phyloP scores from a whole-genome alignment of 1,140 invertebrate genomes.

The Chironomus tepperi region DNA sequence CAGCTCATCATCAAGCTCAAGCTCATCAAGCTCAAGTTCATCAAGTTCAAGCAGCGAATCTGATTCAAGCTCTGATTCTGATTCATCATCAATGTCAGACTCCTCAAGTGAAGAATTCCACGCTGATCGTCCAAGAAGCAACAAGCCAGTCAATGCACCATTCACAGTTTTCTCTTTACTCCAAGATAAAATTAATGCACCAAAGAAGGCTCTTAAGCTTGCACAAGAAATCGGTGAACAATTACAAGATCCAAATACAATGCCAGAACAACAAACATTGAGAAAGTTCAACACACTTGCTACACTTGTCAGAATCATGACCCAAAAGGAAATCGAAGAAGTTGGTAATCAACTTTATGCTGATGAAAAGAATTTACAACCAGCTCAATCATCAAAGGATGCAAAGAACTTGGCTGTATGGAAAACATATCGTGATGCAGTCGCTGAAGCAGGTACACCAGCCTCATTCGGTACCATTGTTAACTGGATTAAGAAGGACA shows the following conservation, averaged over 20 bases:
- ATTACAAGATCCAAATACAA: constrained; percentile 47
- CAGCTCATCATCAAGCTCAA: not conserved
- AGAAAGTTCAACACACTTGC: constrained; percentile 53
- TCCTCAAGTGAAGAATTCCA: constrained; percentile 35
- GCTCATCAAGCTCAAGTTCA: constrained; percentile 21
- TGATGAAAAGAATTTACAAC: constrained; percentile 34
- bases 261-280: constrained; percentile 46
- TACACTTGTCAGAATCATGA: constrained; percentile 49
- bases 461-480: constrained; percentile 53
- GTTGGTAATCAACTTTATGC: constrained; percentile 32
- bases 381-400: constrained; percentile 30
- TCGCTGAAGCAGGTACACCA: constrained; percentile 53
- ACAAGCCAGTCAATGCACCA: constrained; percentile 41
- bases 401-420: constrained; percentile 34
- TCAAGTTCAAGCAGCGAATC: not conserved
- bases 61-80: no score
- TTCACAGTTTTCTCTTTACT: constrained; percentile 45
- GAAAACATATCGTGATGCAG: constrained; percentile 51
- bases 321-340: constrained; percentile 38
- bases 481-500: constrained; percentile 45
- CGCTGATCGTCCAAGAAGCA: constrained; percentile 41
- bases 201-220: constrained; percentile 42
- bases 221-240: constrained; percentile 47
- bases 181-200: constrained; percentile 41
- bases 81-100: constrained; percentile 25